Base-by-base conservation (phyloP, 2,888 invertebrate genomes). In the Nomada fabriciana region DNA sequence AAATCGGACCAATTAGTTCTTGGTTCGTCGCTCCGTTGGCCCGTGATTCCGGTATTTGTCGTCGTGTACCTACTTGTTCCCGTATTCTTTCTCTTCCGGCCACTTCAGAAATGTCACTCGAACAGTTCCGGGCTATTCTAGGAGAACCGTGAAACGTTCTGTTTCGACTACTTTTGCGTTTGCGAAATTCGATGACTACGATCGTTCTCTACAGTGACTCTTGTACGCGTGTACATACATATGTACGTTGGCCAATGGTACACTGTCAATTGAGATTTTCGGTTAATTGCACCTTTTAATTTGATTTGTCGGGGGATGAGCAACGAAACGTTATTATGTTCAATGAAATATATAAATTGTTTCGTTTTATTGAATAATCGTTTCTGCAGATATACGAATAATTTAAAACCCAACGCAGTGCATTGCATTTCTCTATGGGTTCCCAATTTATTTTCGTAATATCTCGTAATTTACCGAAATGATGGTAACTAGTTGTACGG, bases 1-100 rank as follows among this genome's bases (percentile, higher is more conserved):
- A 11, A 65, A 65, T 64, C 23, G 25, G 15, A 29, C 18, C 72
- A 55, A 64, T 73, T 55, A 73, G 25, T 25, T 18, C 63, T 55
- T 42, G n/a, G 63, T 63, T 43, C 23, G 53, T 7, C 13, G 25
- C 53, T 42, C 63, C 53, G 42, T 43, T 20, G 53, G 13, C 20
- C 18, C 13, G 1, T 36, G n/a, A 15, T 63, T 55, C 23, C 72
- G n/a, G 25, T 63, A 25, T 72, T 72, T 4, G 63, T 53, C 23
- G 20, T 15, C 15, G 15, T 0, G 5, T 4, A 10, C 50, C 1
- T 36, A 36, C 5, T 1, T 60, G 60, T n/a, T 50, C 2, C 9
- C 4, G 25, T 18, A 36, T 36, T 36, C 36, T 5, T 36, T 15
- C 10, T 29, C 60, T 60, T 20, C 13, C 29, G 5, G 15, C 9